Percentiles rank a stretch among this genome's conserved stretches.
These are phyloP conservation scores for Anaspis maculata DNA, from an alignment of 2,888 invertebrate genomes.

Conservation along the genomic window DNA sequence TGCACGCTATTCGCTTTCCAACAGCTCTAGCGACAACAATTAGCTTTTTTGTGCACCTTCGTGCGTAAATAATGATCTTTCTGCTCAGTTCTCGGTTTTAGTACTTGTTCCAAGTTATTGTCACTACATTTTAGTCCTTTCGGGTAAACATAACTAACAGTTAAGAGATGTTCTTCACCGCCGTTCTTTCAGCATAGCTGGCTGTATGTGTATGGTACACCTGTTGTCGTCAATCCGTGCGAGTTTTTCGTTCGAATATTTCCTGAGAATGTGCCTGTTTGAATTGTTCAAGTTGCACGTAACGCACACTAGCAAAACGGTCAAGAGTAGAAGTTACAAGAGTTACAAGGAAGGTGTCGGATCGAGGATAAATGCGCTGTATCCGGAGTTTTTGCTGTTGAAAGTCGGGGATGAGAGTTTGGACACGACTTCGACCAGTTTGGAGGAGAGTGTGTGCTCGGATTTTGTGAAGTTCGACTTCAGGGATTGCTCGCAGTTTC, in stretches of 20 bases:
- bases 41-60: conserved; percentile 20
- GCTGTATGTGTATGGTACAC: too few relatives aligned
- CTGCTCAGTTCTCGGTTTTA: too few relatives aligned
- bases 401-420: conserved; percentile 14
- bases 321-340: conserved; percentile 22
- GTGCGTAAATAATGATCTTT: conserved; percentile 23
- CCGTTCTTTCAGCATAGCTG: too few relatives aligned
- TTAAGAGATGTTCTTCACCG: too few relatives aligned
- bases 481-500: neutral
- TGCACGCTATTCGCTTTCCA: neutral
- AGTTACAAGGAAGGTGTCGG: conserved; percentile 9
- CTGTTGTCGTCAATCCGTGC: too few relatives aligned
- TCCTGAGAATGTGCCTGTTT: conserved; percentile 49
- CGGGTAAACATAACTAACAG: too few relatives aligned
- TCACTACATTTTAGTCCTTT: too few relatives aligned
- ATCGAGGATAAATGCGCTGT: conserved; percentile 14
- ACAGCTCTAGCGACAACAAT: conserved; percentile 10
- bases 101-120: too few relatives aligned
- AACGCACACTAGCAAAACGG: conserved; percentile 40
- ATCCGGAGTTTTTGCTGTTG: conserved; percentile 24
- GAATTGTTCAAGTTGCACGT: conserved; percentile 50
- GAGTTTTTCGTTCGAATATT: too few relatives aligned
- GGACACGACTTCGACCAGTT: conserved; percentile 18
- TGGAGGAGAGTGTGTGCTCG: too few relatives aligned
- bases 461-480: neutral